phyloP scores from a whole-genome alignment of 2,797 vertebrate species.

The Acropternis orthonyx region DNA sequence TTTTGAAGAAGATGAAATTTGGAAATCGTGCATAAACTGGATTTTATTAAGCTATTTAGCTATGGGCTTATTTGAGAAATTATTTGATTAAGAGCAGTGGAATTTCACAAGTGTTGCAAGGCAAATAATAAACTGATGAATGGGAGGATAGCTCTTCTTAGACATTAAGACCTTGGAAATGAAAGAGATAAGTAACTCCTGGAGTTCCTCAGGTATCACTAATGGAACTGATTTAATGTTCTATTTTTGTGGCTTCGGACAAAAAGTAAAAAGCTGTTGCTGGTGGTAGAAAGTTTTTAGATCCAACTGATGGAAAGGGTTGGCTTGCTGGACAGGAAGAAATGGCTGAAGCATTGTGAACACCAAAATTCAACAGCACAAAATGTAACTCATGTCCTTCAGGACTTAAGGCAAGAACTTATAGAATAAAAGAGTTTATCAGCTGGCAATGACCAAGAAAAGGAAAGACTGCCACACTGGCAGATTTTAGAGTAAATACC shows the following conservation, averaged over 20 bases:
- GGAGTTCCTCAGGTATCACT: not conserved
- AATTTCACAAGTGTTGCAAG: not conserved
- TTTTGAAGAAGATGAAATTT: not conserved
- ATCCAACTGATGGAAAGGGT: not conserved
- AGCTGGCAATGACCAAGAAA: not conserved
- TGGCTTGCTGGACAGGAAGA: not conserved
- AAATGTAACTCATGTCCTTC: not conserved
- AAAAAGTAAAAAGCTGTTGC: not conserved
- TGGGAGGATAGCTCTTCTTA: not conserved
- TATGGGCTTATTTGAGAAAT: not conserved
- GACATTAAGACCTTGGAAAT: not conserved
- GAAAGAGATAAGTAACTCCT: not conserved
- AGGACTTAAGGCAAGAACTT: not conserved
- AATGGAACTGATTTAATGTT: not conserved
- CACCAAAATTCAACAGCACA: not conserved
- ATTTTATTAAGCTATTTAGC: not conserved
- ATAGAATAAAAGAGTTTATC: not conserved
- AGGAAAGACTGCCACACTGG: not conserved
- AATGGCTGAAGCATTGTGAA: not conserved
- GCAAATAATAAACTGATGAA: not conserved
- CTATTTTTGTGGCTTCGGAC: not conserved
- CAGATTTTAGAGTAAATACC: not conserved
- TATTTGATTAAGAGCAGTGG: not conserved
- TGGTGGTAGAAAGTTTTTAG: not conserved
- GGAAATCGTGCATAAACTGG: not conserved